These are phyloP conservation scores for Solenopsis fugax DNA, from an alignment of 1,140 invertebrate species.

Conservation along the genomic window DNA sequence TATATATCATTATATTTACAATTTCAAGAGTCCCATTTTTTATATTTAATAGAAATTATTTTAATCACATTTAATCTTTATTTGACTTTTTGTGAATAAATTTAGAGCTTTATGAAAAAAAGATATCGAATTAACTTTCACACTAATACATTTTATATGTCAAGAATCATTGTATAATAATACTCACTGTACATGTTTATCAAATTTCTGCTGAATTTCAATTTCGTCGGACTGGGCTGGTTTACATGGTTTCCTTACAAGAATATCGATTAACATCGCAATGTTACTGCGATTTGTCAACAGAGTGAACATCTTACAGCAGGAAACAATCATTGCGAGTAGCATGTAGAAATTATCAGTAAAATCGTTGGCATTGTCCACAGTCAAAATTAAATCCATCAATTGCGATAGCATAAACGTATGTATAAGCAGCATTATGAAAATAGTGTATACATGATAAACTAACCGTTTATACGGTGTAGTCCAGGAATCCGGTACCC, in stretches of 20 bases:
- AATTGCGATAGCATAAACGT: constrained; percentile 32
- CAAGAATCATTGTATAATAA: background rate
- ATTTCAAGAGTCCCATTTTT: too few species aligned
- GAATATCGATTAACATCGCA: constrained; percentile 42
- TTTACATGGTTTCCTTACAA: constrained; percentile 43
- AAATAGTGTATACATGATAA: constrained; percentile 2
- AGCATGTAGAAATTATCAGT: constrained; percentile 70
- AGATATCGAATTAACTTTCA: too few species aligned
- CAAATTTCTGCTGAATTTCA: constrained; percentile 60
- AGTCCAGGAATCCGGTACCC: constrained; percentile 30
- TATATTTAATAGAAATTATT: too few species aligned
- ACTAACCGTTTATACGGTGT: constrained; percentile 24
- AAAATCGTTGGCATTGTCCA: constrained; percentile 54
- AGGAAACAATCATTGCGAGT: constrained; percentile 55
- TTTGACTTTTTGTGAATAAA: too few species aligned
- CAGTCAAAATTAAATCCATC: constrained; percentile 46
- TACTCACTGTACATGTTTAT: constrained; percentile 64
- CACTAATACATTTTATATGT: background rate
- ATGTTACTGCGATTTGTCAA: constrained; percentile 51
- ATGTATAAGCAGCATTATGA: constrained; percentile 9
- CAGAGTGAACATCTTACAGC: constrained; percentile 59
- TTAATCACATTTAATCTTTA: too few species aligned
- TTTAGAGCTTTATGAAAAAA: too few species aligned
- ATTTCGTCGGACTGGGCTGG: constrained; percentile 57
- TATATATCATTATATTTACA: too few species aligned